Evolutionary conservation across 2,113 vertebrate genomes (phyloP), one percentile per base, ranked within the genome.

Genomic region (Sylvicapra grimmia): DNA sequence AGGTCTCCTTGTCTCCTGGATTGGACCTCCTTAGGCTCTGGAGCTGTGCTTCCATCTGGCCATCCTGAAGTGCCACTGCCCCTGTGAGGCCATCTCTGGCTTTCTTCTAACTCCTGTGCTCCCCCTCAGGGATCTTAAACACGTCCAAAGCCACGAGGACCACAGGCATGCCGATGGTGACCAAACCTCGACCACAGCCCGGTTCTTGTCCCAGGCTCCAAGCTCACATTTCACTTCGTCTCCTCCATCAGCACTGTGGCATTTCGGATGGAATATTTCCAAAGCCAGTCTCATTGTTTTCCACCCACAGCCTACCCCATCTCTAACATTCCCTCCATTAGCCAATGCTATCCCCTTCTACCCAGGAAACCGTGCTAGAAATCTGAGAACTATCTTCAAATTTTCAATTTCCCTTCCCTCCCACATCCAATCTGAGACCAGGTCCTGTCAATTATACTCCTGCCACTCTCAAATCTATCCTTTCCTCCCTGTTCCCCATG

Each of bases 371-470:
- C 61, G 36, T 8, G 14, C 18, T 72, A 36, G 96, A 97, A 97
- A 93, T 58, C 82, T 93, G 83, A 97, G 91, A 95, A 72, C n/a
- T 31, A 59, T 92, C 72, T 90, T 83, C 77, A n/a, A 86, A 84
- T 89, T 89, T 98, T 93, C 89, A 84, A 92, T 97, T 97, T 97
- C 90, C 87, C 83, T 93, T 96, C 88, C 91, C 68, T 87, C 94
- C 93, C 86, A 96, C 92, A 96, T 89, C 40, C 87, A 97, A 23
- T 89, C 33, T 79, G n/a, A 90, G 86, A 95, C 51, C 27, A 82
- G 86, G 8, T 58, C 36, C 77, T 96, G 31, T 80, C 94, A 87
- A 54, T 75, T 85, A 80, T 12, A 93, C 6, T 29, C 44, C 85
- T 47, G 16, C 89, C 44, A 3, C 44, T 86, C 58, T 94, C 49